Percentiles rank a stretch among this genome's conserved stretches.
phyloP scores from a whole-genome alignment of 30 jellyfish, hydroid and myxozoan species.

The Aurelia sp. region DNA sequence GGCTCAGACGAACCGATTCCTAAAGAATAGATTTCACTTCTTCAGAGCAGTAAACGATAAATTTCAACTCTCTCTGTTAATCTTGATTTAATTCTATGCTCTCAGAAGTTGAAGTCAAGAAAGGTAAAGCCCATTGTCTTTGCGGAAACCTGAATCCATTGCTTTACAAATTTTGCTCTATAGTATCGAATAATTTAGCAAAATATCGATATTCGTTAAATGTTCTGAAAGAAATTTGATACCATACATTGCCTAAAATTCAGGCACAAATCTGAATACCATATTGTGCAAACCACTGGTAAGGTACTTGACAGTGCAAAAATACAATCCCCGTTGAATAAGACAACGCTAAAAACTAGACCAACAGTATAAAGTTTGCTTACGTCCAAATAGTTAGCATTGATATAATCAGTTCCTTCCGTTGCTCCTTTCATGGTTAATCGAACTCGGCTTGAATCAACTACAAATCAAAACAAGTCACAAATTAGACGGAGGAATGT shows the following conservation, averaged over 20 bases:
- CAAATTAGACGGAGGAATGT: too few relatives aligned
- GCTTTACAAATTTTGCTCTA: neutral
- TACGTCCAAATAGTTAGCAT: slow-evolving; percentile 86
- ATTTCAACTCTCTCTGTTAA: neutral
- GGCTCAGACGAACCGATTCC: neutral
- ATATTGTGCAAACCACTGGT: too few relatives aligned
- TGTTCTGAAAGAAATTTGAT: too few relatives aligned
- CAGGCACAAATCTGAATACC: too few relatives aligned
- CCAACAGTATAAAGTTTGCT: slow-evolving; percentile 7
- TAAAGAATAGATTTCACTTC: neutral
- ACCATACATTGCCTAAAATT: too few relatives aligned
- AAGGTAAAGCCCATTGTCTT: neutral
- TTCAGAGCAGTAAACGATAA: neutral
- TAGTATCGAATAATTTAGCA: neutral
- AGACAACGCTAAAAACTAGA: too few relatives aligned
- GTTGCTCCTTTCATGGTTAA: slow-evolving; percentile 72
- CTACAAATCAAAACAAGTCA: slow-evolving; percentile 32
- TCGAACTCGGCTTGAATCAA: slow-evolving; percentile 84
- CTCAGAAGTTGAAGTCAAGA: neutral
- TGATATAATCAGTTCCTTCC: slow-evolving; percentile 92
- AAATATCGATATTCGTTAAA: neutral
- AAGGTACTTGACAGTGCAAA: too few relatives aligned
- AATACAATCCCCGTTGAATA: too few relatives aligned
- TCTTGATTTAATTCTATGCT: neutral
- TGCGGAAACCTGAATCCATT: neutral